These are phyloP conservation scores for Pelvicachromis taeniatus DNA, from an alignment of 2,113 vertebrate genomes.

Conservation along the genomic window DNA sequence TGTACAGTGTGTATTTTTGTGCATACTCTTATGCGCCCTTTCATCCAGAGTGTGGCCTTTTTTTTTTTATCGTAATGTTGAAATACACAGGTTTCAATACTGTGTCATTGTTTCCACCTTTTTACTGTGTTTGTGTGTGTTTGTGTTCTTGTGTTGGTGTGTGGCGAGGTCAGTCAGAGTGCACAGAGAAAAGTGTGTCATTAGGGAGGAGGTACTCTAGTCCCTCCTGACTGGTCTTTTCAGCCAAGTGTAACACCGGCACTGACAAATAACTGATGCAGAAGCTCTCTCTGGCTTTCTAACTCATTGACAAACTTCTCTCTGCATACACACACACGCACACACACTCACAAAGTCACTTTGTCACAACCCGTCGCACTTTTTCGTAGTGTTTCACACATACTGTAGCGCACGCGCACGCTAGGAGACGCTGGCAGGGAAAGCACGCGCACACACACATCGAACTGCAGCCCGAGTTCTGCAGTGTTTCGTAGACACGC, in stretches of 20 bases:
- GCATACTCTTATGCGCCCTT: background rate
- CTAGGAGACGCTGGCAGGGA: background rate
- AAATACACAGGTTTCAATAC: background rate
- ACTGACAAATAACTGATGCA: slow-evolving; percentile 39
- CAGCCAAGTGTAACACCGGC: slow-evolving; percentile 31
- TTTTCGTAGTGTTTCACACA: background rate
- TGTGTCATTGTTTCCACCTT: background rate
- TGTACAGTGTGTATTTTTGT: background rate
- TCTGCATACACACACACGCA: background rate
- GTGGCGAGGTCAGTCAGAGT: slow-evolving; percentile 49
- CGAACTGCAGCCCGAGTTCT: background rate
- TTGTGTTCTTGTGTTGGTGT: background rate
- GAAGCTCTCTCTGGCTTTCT: background rate
- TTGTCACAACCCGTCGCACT: slow-evolving; percentile 14
- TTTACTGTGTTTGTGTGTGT: background rate
- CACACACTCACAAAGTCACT: background rate
- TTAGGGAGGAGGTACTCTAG: slow-evolving; percentile 12
- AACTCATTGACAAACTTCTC: slow-evolving; percentile 21
- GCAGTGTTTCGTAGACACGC: background rate
- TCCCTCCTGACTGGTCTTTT: slow-evolving; percentile 33
- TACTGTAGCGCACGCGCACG: background rate
- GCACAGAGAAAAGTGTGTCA: slow-evolving; percentile 44
- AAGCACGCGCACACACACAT: background rate
- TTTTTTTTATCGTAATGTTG: background rate
- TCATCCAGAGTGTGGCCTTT: background rate